Evolutionary conservation across 2,113 vertebrate species (phyloP).

Genomic region (Neomonachus schauinslandi): DNA sequence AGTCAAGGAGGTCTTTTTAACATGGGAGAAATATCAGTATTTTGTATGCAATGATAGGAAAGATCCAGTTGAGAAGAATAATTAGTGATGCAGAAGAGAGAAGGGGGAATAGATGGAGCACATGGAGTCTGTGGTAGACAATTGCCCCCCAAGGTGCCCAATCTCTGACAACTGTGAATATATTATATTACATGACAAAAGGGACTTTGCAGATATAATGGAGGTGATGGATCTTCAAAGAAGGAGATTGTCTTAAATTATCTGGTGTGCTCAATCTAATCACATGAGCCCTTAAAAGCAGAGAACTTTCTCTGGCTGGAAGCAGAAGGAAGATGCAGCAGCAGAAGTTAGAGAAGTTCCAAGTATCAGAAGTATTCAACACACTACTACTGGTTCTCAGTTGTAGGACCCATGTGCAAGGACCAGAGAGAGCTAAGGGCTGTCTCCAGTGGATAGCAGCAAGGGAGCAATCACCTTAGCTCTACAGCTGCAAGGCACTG

Average conservation of each 20-base stretch:
- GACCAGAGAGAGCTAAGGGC: background rate
- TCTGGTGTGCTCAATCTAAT: background rate
- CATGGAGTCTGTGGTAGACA: background rate
- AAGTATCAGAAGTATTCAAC: background rate
- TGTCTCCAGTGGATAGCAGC: background rate
- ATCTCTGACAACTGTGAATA: background rate
- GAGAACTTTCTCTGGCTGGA: background rate
- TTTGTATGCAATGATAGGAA: background rate
- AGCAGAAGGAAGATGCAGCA: background rate
- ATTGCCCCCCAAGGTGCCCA: background rate
- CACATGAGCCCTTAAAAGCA: constrained; percentile 21
- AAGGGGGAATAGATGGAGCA: background rate
- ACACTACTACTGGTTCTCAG: background rate
- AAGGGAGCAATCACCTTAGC: background rate
- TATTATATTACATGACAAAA: background rate
- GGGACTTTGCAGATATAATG: background rate
- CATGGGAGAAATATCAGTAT: background rate
- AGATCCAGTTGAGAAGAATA: background rate
- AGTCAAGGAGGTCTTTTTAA: background rate
- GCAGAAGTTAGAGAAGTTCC: background rate
- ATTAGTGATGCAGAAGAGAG: background rate
- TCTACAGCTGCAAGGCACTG: background rate
- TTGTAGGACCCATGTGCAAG: background rate
- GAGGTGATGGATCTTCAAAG: background rate
- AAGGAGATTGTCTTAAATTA: background rate